These are phyloP conservation scores for Julus scandinavius DNA, from an alignment of 2,888 invertebrate species.

Conservation along the genomic window DNA sequence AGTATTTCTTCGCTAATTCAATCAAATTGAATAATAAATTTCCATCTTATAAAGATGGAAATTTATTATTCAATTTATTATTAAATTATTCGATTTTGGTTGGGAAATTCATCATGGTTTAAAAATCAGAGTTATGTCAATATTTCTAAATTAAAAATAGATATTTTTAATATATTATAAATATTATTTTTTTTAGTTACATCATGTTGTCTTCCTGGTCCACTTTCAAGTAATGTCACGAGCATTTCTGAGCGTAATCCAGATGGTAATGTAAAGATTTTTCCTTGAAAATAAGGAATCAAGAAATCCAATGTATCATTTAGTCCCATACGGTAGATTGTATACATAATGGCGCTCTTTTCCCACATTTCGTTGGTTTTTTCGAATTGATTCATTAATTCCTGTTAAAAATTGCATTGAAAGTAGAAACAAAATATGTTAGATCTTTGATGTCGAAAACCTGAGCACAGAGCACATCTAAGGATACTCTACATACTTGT, in stretches of 20 bases:
- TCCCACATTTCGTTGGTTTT: slow-evolving; percentile 46
- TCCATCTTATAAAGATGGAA: no score
- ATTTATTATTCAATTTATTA: no score
- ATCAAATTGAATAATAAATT: no score
- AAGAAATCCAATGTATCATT: slow-evolving; percentile 54
- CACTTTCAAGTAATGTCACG: slow-evolving; percentile 47
- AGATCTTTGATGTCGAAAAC: not conserved
- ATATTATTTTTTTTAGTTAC: not conserved
- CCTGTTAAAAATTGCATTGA: slow-evolving; percentile 42
- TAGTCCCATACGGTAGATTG: slow-evolving; percentile 51
- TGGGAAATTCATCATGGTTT: no score
- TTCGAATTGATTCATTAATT: slow-evolving; percentile 50
- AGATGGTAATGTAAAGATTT: slow-evolving; percentile 11
- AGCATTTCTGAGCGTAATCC: slow-evolving; percentile 50
- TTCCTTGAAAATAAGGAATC: slow-evolving; percentile 47
- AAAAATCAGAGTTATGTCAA: not conserved
- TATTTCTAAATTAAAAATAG: not conserved
- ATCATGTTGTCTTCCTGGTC: slow-evolving; percentile 51
- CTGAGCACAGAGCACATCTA: not conserved
- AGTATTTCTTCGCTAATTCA: no score
- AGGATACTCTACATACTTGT: slow-evolving; percentile 20
- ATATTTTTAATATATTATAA: no score
- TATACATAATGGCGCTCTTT: slow-evolving; percentile 44
- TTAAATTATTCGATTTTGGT: no score
- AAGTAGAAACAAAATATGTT: not conserved